These are phyloP conservation scores for Callorhinus ursinus DNA, from an alignment of 2,113 vertebrate genomes.

Conservation along the genomic window DNA sequence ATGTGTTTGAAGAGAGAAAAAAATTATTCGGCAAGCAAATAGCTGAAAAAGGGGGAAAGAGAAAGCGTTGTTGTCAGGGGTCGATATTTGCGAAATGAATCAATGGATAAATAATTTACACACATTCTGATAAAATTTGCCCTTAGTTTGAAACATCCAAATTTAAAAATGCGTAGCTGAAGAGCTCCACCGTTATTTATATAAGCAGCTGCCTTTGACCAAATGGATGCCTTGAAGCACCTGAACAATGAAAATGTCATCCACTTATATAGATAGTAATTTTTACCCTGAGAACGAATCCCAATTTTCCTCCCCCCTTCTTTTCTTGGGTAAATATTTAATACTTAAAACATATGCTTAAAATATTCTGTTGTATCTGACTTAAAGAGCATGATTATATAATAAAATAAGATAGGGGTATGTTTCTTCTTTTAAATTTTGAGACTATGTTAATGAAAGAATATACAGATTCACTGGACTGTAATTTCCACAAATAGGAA, in stretches of 20 bases:
- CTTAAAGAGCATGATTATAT: background rate
- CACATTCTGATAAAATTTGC: slow-evolving; percentile 19
- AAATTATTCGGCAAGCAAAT: slow-evolving; percentile 79
- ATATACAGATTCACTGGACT: background rate
- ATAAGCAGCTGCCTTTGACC: background rate
- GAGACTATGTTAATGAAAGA: background rate
- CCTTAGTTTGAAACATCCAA: slow-evolving; percentile 22
- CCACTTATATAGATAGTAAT: background rate
- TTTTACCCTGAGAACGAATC: background rate
- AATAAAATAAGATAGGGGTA: background rate
- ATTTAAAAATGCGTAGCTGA: slow-evolving; percentile 52
- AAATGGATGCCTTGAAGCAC: background rate
- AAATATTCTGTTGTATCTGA: background rate
- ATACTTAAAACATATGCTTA: background rate
- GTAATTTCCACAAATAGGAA: background rate
- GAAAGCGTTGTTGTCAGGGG: slow-evolving; percentile 54
- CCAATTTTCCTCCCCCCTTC: background rate
- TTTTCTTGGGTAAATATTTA: background rate
- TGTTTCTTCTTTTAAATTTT: background rate
- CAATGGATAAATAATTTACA: slow-evolving; percentile 59
- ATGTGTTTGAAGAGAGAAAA: slow-evolving; percentile 70
- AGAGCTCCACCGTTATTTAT: background rate
- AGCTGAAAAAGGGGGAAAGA: slow-evolving; percentile 58
- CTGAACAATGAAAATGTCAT: slow-evolving; percentile 32
- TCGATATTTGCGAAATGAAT: slow-evolving; percentile 70